phyloP scores from a whole-genome alignment of 2,888 invertebrate genomes.

The Noctua janthe region DNA sequence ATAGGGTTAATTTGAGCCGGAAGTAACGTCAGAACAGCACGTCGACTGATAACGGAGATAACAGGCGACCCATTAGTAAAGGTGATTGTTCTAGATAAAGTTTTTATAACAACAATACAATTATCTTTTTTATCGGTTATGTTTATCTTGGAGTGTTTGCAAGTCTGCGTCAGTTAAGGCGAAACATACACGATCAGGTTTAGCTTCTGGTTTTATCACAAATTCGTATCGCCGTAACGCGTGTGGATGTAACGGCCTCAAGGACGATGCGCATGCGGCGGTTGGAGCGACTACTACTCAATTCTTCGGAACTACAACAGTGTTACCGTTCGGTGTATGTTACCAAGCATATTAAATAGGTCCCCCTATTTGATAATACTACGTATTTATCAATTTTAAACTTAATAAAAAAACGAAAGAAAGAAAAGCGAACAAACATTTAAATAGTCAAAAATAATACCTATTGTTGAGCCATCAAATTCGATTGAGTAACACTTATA shows the following conservation, averaged over 20 bases:
- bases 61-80: constrained; percentile 70
- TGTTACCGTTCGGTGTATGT: neutral
- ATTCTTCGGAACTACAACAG: neutral
- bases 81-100: constrained; percentile 73
- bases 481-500: too few species aligned
- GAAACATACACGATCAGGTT: neutral
- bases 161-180: constrained; percentile 43
- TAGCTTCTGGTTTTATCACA: constrained; percentile 1
- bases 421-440: too few species aligned
- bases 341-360: neutral
- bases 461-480: too few species aligned
- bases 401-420: too few species aligned
- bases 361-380: neutral
- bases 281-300: neutral
- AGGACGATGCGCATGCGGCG: constrained; percentile 11
- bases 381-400: neutral
- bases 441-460: too few species aligned
- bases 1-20: constrained; percentile 54
- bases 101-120: constrained; percentile 62
- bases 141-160: constrained; percentile 62
- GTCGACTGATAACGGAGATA: constrained; percentile 68
- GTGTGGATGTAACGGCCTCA: constrained; percentile 8
- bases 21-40: constrained; percentile 51
- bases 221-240: neutral
- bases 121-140: constrained; percentile 61